A percentile compares a stretch with the other conserved stretches of the same genome.
Conservation (phyloP, 2,888 invertebrate genomes). For the Xylophagus ater region DNA sequence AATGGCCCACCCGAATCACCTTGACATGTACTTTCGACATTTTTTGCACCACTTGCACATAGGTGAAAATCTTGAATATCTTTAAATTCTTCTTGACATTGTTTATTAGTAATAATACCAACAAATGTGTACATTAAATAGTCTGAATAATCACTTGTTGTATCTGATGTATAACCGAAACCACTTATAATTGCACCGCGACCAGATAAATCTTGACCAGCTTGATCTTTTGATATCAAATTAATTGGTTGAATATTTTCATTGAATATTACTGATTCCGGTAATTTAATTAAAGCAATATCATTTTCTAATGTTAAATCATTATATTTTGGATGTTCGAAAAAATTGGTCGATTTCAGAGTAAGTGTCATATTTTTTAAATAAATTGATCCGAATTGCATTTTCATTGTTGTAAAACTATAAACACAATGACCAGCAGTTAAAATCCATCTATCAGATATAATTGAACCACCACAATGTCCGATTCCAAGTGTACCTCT, state of each 20-base stretch:
- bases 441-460: constrained; percentile 3
- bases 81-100: no score
- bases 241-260: not conserved
- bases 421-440: constrained; percentile 1
- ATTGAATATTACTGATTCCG: not conserved
- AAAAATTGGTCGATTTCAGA: not conserved
- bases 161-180: constrained; percentile 29
- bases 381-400: constrained; percentile 3
- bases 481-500: not conserved
- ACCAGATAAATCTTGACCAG: constrained; percentile 21
- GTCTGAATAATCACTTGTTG: constrained; percentile 27
- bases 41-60: constrained; percentile 20
- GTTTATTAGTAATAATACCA: constrained; percentile 25
- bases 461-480: constrained; percentile 7
- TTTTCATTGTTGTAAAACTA: not conserved
- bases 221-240: no score
- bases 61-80: constrained; percentile 18
- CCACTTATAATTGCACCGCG: constrained; percentile 27
- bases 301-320: constrained; percentile 2
- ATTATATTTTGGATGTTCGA: constrained; percentile 3
- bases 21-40: constrained; percentile 26
- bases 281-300: constrained; percentile 5
- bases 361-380: not conserved
- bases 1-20: constrained; percentile 35
- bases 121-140: constrained; percentile 27